Evolutionary conservation across 2,888 invertebrate genomes (phyloP).

Genomic region (Ptilodon capucinus): DNA sequence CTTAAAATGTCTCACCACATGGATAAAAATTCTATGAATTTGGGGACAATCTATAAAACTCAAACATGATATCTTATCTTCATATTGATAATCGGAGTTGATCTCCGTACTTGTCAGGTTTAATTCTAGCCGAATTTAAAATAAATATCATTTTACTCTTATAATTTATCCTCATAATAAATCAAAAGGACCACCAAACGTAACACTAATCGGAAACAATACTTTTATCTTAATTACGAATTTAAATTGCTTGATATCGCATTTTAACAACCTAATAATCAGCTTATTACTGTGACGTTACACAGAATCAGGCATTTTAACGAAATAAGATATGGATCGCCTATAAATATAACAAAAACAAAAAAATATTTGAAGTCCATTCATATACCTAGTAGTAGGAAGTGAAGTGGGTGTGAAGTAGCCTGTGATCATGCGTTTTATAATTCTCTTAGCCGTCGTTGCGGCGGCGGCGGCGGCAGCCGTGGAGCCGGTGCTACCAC

Average conservation of each 20-base stretch:
- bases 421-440: not conserved
- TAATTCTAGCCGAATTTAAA: too few relatives aligned
- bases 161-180: too few relatives aligned
- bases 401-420: not conserved
- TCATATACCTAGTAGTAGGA: not conserved
- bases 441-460: conserved; percentile 31
- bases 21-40: too few relatives aligned
- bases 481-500: conserved; percentile 32
- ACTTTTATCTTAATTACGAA: not conserved
- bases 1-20: too few relatives aligned
- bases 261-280: not conserved
- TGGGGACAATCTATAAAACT: too few relatives aligned
- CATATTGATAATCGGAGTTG: too few relatives aligned
- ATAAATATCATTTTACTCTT: too few relatives aligned
- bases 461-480: conserved; percentile 35
- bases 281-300: not conserved
- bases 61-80: too few relatives aligned
- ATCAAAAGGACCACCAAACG: not conserved
- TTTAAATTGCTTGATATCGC: not conserved
- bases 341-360: not conserved
- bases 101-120: too few relatives aligned
- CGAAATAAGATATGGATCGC: not conserved
- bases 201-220: not conserved
- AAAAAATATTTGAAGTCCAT: not conserved
- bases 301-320: not conserved